Evolutionary conservation across 2,797 vertebrate species (phyloP), one percentile per base, ranked within the genome.

Genomic region (Clamator glandarius): DNA sequence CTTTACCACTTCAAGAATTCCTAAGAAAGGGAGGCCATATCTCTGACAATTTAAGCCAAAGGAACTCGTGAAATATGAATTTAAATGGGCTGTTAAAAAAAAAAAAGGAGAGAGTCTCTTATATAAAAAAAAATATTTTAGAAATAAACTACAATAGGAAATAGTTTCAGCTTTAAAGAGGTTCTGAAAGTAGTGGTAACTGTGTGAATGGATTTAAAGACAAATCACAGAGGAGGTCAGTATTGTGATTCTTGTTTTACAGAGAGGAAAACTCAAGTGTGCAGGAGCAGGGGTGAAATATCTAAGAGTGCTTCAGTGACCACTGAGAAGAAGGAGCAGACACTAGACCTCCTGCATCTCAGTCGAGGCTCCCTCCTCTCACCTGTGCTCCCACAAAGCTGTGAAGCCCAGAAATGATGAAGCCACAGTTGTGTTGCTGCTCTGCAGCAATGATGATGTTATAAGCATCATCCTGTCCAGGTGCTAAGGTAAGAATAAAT

Each of bases 401-500:
- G 26, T 25, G 26, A 54, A 67, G 31, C 46, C n/a, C 29, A 11
- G 57, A 48, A 59, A 41, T 0, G 1, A 13, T 4, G 44, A 76
- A 59, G 36, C 18, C 31, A 8, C 1, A 2, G 15, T 12, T 12
- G 25, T 2, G 3, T 13, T 23, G 46, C 66, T 77, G 64, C 54
- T 52, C 25, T 26, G 3, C 4, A 25, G 14, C 18, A 20, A 7
- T 1, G 19, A 35, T 0, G 2, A 11, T 50, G 24, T 46, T 35
- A 3, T 7, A 1, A 1, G 39, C 51, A 28, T 15, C 39, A 36
- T 48, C 52, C 4, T 0, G 0, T 15, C 78, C 68, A 33, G 29
- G 13, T 9, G 21, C 19, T 42, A 51, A 83, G 68, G 78, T 87
- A 78, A 54, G 87, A 50, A 12, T 31, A 28, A 42, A n/a, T 8